These are phyloP conservation scores for Eristalis intricaria DNA, from an alignment of 2,888 invertebrate species.

Conservation along the genomic window DNA sequence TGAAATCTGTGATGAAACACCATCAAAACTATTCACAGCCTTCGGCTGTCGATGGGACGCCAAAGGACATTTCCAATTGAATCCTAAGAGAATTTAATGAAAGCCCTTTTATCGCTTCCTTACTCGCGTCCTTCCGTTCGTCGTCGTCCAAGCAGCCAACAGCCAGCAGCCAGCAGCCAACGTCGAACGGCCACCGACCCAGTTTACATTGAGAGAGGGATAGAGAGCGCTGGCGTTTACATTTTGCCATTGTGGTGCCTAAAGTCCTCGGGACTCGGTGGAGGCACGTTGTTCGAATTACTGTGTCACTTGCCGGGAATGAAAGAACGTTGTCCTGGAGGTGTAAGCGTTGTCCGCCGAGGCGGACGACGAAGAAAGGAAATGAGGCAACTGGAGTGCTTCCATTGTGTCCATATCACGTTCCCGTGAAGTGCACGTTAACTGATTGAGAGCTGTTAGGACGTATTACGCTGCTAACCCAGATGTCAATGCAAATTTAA, in stretches of 20 bases:
- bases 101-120: constrained; percentile 43
- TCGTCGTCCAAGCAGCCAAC: not conserved
- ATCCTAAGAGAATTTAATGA: constrained; percentile 59
- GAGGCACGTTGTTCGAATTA: constrained; percentile 66
- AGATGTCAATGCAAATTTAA: constrained; percentile 52
- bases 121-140: constrained; percentile 34
- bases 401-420: constrained; percentile 68
- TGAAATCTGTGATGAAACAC: not conserved
- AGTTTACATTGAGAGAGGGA: constrained; percentile 23
- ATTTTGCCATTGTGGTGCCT: constrained; percentile 55
- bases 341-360: not conserved
- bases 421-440: constrained; percentile 49
- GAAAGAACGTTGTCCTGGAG: constrained; percentile 31
- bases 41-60: constrained; percentile 13
- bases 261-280: constrained; percentile 29
- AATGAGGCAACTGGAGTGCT: constrained; percentile 50
- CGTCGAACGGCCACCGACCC: constrained; percentile 10
- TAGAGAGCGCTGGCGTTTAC: constrained; percentile 12
- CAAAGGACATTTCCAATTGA: constrained; percentile 36
- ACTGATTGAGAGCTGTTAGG: constrained; percentile 47
- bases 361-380: not conserved
- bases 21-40: constrained; percentile 32
- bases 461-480: constrained; percentile 49
- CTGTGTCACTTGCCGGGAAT: constrained; percentile 57
- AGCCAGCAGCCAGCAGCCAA: not conserved